A percentile compares a stretch with the other conserved stretches of the same genome.
These are phyloP conservation scores for Enteromius afrohamiltoni DNA, from an alignment of 2,797 vertebrate genomes.

Conservation along the genomic window DNA sequence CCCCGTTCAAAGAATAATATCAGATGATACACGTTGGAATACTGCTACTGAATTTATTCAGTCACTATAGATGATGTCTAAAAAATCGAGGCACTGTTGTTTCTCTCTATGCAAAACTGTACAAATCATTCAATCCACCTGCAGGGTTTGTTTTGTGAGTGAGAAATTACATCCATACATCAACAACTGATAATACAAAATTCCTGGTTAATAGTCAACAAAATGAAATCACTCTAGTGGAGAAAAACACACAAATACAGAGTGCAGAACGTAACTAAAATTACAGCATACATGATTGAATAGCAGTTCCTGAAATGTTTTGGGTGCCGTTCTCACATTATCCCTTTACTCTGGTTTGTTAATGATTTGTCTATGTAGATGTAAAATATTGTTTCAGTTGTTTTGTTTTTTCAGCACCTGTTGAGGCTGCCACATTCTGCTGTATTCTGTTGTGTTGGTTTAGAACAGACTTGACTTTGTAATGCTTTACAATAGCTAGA, in stretches of 20 bases:
- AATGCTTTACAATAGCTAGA: conserved; percentile 5
- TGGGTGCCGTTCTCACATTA: neutral
- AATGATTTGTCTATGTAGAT: neutral
- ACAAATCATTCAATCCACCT: conserved; percentile 9
- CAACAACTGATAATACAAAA: conserved; percentile 9
- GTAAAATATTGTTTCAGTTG: neutral
- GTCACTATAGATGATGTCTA: neutral
- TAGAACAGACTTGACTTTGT: neutral
- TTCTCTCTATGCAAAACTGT: conserved; percentile 21
- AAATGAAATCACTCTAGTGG: conserved; percentile 6
- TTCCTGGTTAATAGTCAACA: neutral
- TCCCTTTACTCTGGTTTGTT: neutral
- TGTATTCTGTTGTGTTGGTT: neutral
- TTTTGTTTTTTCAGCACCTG: neutral
- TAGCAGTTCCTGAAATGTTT: neutral
- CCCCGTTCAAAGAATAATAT: conserved; percentile 10
- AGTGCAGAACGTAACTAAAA: conserved; percentile 21
- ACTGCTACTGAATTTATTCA: conserved; percentile 9
- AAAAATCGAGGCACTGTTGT: conserved; percentile 28
- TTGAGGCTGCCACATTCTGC: neutral
- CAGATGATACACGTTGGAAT: neutral
- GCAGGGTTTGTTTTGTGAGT: neutral
- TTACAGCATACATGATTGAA: neutral
- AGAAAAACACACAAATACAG: conserved; percentile 21
- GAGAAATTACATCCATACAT: conserved; percentile 9